Evolutionary conservation across 2,113 vertebrate species (phyloP).

Genomic region (Campylorhamphus procurvoides): DNA sequence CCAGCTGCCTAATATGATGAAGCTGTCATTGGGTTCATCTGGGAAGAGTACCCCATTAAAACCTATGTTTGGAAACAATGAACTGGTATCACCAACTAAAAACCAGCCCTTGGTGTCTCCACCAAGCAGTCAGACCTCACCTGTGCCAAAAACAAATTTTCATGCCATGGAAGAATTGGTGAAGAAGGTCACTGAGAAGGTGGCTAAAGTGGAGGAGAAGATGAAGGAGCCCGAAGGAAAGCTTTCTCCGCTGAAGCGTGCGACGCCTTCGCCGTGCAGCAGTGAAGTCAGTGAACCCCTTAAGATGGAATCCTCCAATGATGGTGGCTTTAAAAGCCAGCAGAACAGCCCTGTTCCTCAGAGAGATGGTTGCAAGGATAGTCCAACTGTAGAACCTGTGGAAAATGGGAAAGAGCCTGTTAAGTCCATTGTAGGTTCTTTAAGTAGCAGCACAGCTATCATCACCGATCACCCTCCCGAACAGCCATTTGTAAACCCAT

Average conservation of each 20-base stretch:
- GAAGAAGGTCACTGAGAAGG: constrained; percentile 97
- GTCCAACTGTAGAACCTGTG: constrained; percentile 76
- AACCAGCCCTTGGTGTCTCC: constrained; percentile 88
- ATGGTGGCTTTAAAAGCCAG: constrained; percentile 83
- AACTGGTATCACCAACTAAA: constrained; percentile 88
- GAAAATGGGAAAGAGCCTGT: constrained; percentile 89
- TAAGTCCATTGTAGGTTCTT: constrained; percentile 77
- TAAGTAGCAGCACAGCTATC: constrained; percentile 93
- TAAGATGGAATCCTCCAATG: constrained; percentile 82
- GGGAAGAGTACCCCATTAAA: constrained; percentile 89
- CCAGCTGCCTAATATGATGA: constrained; percentile 98
- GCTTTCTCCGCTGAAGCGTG: constrained; percentile 84
- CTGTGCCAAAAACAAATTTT: constrained; percentile 94
- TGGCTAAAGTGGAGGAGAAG: constrained; percentile 96
- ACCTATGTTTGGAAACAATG: constrained; percentile 86
- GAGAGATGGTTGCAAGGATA: constrained; percentile 83
- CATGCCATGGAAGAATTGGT: constrained; percentile 98
- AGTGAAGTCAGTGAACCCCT: constrained; percentile 87
- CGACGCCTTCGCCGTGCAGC: constrained; percentile 89
- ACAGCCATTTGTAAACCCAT: constrained; percentile 96
- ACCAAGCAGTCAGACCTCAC: constrained; percentile 91
- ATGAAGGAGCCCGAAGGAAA: constrained; percentile 87
- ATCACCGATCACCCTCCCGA: constrained; percentile 97
- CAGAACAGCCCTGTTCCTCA: constrained; percentile 80
- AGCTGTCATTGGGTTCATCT: constrained; percentile 89